Evolutionary conservation across 2,113 vertebrate species (phyloP), one percentile per base, ranked within the genome.

Genomic region (Zapornia atra): DNA sequence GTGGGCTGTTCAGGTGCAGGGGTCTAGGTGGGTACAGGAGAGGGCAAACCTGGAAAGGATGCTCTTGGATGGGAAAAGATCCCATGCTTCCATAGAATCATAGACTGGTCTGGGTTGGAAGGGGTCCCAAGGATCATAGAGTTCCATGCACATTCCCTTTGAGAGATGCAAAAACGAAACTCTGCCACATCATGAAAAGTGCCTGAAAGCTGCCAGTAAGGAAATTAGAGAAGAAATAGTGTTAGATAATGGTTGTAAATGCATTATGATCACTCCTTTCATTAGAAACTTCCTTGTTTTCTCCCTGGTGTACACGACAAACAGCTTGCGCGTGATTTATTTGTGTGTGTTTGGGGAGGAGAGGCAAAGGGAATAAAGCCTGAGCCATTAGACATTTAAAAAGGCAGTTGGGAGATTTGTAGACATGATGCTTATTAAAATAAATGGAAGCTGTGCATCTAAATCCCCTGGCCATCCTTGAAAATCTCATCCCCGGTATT

Each of bases 261-360:
- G 92, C 3, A 2, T 75, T 90, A 57, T 71, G 82, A 90, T 90
- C 60, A 21, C 46, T 88, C 64, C 60, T 96, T 95, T 93, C 72
- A 48, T 90, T 90, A 95, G 82, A 53, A 96, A 68, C 51, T 90
- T 96, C 85, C 82, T 78, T 88, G 64, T 86, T 95, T 92, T 87
- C 66, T 95, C 83, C 83, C 92, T 77, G 82, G 69, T 83, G 88
- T 68, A 48, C 11, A 44, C 34, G 76, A 65, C 75, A 70, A 92
- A 71, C 60, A 75, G 72, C 90, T 88, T 60, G 72, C 65, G 68
- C 18, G 0, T 88, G 88, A 90, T 96, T 95, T 88, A 94, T 94
- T 40, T 68, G 60, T 56, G 68, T 75, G 79, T 66, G 75, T 73
- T 85, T 63, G 92, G 61, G 68, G 60, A 86, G 64, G n/a, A 88